A percentile compares a stretch with the other conserved stretches of the same genome.
These are phyloP conservation scores for Epizoanthus stellaris DNA, from an alignment of 92 coral and sea anemone species.

Conservation along the genomic window DNA sequence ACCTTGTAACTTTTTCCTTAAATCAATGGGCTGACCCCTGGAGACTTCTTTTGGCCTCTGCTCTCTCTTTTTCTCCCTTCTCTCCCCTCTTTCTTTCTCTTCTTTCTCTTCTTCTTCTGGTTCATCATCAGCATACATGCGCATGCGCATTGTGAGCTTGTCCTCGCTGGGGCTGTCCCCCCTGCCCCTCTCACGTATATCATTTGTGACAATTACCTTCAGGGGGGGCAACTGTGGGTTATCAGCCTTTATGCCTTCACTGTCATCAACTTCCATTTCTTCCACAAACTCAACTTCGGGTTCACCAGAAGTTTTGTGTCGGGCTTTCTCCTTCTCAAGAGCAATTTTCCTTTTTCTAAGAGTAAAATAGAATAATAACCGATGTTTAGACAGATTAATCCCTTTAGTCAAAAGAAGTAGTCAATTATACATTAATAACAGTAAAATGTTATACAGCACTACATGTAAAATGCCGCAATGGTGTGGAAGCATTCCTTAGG, in stretches of 20 bases:
- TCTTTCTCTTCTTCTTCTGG: constrained; percentile 6
- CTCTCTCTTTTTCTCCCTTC: constrained; percentile 18
- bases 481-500: too few species aligned
- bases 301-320: constrained; percentile 76
- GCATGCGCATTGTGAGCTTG: constrained; percentile 77
- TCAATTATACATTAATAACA: too few species aligned
- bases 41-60: constrained; percentile 9
- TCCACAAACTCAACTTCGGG: constrained; percentile 89
- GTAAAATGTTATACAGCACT: too few species aligned
- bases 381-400: too few species aligned
- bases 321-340: constrained; percentile 77
- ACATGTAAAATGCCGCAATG: too few species aligned
- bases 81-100: constrained; percentile 35
- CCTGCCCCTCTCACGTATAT: constrained; percentile 56
- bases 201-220: constrained; percentile 85
- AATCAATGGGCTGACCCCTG: constrained; percentile 67
- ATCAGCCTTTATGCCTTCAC: constrained; percentile 75
- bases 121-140: constrained; percentile 83
- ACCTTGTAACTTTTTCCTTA: constrained; percentile 81
- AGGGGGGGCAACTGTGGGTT: constrained; percentile 81
- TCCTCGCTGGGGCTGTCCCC: constrained; percentile 9
- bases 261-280: constrained; percentile 67
- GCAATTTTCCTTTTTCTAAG: constrained; percentile 84
- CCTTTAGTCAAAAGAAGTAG: too few species aligned
- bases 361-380: neutral